Evolutionary conservation across 2,113 vertebrate genomes (phyloP).

Genomic region (Ursus arctos): DNA sequence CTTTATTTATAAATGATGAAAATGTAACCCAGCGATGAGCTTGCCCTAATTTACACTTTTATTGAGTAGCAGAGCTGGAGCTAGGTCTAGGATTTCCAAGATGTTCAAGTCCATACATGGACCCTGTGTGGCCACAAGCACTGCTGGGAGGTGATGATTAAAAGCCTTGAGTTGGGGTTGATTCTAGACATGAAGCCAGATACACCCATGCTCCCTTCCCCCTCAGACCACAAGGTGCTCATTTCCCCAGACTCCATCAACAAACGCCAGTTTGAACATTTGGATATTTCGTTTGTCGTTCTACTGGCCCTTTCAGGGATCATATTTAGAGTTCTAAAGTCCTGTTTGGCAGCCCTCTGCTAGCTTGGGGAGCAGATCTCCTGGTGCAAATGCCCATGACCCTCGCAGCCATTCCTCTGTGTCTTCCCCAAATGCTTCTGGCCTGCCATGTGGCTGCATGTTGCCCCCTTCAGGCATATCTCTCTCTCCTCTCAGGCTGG

Average conservation of each 20-base stretch:
- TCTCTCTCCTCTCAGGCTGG: not conserved
- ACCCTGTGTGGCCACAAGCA: accelerated
- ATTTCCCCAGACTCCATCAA: not conserved
- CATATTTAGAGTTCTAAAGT: not conserved
- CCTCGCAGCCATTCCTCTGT: not conserved
- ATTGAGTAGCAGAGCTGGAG: not conserved
- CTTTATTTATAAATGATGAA: not conserved
- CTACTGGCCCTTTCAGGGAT: not conserved
- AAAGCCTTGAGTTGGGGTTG: not conserved
- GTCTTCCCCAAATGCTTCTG: not conserved
- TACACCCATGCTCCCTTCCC: accelerated
- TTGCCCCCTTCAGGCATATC: not conserved
- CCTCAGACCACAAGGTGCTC: not conserved
- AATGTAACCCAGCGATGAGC: not conserved
- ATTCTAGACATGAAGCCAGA: not conserved
- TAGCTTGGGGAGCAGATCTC: not conserved
- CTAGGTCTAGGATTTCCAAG: not conserved
- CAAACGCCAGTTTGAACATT: not conserved
- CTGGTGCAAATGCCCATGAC: not conserved
- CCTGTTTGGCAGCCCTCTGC: not conserved
- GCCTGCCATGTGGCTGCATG: not conserved
- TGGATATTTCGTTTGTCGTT: not conserved
- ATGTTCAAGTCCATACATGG: not conserved
- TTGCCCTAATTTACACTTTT: not conserved
- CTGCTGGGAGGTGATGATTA: not conserved